A percentile compares a stretch with the other conserved stretches of the same genome.
Evolutionary conservation across 1,140 invertebrate genomes (phyloP).

Genomic region (Bombus ignitus): DNA sequence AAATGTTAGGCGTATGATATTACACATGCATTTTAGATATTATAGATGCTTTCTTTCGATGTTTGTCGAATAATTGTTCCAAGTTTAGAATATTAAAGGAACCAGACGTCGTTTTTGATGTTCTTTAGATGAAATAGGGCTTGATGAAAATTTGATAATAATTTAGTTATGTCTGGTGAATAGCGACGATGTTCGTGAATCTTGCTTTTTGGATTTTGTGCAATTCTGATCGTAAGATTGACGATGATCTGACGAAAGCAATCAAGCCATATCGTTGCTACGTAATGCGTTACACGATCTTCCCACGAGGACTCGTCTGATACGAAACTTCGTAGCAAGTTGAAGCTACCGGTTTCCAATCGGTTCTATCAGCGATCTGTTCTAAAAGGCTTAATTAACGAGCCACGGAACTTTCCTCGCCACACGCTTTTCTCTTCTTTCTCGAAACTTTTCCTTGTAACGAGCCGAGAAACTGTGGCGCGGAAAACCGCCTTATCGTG

Average conservation of each 20-base stretch:
- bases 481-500: not conserved
- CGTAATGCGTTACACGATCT: not conserved
- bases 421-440: not conserved
- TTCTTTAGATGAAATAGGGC: no score
- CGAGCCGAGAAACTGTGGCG: not conserved
- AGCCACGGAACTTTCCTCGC: conserved; percentile 13
- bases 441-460: not conserved
- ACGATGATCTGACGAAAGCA: not conserved
- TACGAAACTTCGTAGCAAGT: not conserved
- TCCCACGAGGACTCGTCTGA: not conserved
- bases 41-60: no score
- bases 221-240: no score
- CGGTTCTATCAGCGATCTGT: not conserved
- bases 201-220: no score
- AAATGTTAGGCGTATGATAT: no score
- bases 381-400: conserved; percentile 36
- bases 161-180: no score
- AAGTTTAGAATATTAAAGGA: no score
- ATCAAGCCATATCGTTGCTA: not conserved
- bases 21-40: no score
- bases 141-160: no score
- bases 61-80: no score
- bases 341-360: conserved; percentile 16
- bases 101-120: no score
- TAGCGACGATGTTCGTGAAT: no score